A percentile compares a stretch with the other conserved stretches of the same genome.
phyloP scores from a whole-genome alignment of 2,888 invertebrate species.

The Busseola fusca region DNA sequence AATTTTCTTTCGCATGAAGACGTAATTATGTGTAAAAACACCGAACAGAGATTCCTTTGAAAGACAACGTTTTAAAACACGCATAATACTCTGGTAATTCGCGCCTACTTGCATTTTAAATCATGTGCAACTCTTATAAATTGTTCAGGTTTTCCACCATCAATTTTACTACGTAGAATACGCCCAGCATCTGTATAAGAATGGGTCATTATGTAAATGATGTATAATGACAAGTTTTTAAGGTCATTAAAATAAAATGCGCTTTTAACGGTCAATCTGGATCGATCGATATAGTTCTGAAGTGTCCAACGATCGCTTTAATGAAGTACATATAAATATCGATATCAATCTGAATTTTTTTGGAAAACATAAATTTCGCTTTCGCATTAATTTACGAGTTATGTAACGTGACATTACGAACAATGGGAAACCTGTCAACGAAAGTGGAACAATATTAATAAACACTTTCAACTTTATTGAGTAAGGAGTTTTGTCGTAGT shows the following conservation, averaged over 20 bases:
- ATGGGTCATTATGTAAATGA: constrained; percentile 77
- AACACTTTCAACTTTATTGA: constrained; percentile 51
- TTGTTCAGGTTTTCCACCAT: constrained; percentile 63
- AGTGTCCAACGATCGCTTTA: constrained; percentile 39
- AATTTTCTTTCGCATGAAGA: constrained; percentile 60
- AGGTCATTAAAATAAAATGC: constrained; percentile 57
- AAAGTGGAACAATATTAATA: constrained; percentile 67
- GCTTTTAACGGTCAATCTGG: constrained; percentile 35
- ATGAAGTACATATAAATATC: constrained; percentile 37
- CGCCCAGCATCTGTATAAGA: constrained; percentile 71
- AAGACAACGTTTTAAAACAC: constrained; percentile 60
- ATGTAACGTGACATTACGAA: constrained; percentile 53
- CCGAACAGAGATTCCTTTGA: constrained; percentile 66
- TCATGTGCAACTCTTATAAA: constrained; percentile 64
- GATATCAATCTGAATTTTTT: constrained; percentile 27
- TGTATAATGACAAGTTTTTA: constrained; percentile 70
- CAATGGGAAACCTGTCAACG: constrained; percentile 67
- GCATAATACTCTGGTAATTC: constrained; percentile 66
- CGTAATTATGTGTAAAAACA: constrained; percentile 62
- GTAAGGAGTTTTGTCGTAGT: constrained; percentile 26
- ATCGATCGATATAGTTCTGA: constrained; percentile 51
- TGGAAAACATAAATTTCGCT: constrained; percentile 30
- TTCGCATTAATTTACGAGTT: constrained; percentile 44
- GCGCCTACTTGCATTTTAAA: constrained; percentile 73
- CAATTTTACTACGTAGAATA: constrained; percentile 66